Percentiles rank a stretch among this genome's conserved stretches.
phyloP scores from a whole-genome alignment of 1,140 invertebrate species.

The Lepeophtheirus salmonis region DNA sequence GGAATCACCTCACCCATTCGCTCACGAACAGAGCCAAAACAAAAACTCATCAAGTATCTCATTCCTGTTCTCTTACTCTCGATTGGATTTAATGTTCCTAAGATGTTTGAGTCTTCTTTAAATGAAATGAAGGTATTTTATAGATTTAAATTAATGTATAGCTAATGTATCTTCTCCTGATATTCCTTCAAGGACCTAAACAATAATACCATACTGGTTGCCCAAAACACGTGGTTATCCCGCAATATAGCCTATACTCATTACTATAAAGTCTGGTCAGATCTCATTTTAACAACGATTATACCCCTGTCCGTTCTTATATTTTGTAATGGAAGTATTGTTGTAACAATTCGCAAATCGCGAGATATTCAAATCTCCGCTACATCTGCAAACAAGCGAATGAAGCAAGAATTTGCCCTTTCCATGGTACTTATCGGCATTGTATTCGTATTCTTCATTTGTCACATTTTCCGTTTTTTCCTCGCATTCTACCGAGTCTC shows the following conservation, averaged over 20 bases:
- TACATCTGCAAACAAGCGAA: background rate
- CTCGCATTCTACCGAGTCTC: slow-evolving; percentile 11
- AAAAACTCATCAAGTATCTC: slow-evolving; percentile 5
- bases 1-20: slow-evolving; percentile 3
- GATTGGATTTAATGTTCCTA: slow-evolving; percentile 10
- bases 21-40: slow-evolving; percentile 4
- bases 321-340: slow-evolving; percentile 8
- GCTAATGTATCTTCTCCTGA: slow-evolving; percentile 2
- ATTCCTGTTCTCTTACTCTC: slow-evolving; percentile 2
- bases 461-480: slow-evolving; percentile 8
- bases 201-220: background rate
- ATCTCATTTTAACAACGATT: slow-evolving; percentile 13
- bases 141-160: no score
- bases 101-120: background rate
- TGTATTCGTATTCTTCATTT: slow-evolving; percentile 11
- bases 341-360: background rate
- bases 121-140: background rate
- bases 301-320: slow-evolving; percentile 7
- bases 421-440: slow-evolving; percentile 10
- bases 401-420: background rate
- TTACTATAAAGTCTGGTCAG: slow-evolving; percentile 15
- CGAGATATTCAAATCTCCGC: background rate
- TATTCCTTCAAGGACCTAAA: background rate
- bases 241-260: slow-evolving; percentile 1
- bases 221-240: background rate